phyloP scores from a whole-genome alignment of 2,888 invertebrate species.

The Abrostola triplasia region DNA sequence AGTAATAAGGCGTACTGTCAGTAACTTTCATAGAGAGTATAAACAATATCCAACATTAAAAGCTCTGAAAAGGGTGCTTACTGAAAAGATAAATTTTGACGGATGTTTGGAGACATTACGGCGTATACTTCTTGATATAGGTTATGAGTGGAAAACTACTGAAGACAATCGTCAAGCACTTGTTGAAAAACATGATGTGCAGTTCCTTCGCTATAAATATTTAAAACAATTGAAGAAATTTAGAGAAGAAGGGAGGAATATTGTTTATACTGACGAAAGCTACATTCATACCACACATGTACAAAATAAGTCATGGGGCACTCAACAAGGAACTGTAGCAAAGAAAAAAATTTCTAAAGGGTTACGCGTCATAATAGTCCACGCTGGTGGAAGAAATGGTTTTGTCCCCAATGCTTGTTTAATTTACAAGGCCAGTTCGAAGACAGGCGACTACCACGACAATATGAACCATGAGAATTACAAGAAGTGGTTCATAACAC shows the following conservation, averaged over 20 bases:
- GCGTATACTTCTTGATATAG: slow-evolving; percentile 26
- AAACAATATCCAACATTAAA: slow-evolving; percentile 55
- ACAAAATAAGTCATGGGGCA: slow-evolving; percentile 36
- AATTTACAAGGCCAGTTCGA: slow-evolving; percentile 45
- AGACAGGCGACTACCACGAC: slow-evolving; percentile 46
- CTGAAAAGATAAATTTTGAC: slow-evolving; percentile 2
- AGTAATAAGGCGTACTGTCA: too few species aligned
- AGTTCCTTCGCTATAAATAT: slow-evolving; percentile 42
- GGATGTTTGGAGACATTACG: slow-evolving; percentile 3
- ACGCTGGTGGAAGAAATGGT: slow-evolving; percentile 47
- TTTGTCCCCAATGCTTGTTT: slow-evolving; percentile 53
- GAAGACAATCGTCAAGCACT: slow-evolving; percentile 42
- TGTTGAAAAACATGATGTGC: slow-evolving; percentile 43
- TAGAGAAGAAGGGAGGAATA: slow-evolving; percentile 36
- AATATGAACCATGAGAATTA: slow-evolving; percentile 41
- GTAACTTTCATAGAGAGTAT: slow-evolving; percentile 58
- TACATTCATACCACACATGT: slow-evolving; percentile 41
- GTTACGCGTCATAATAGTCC: slow-evolving; percentile 45
- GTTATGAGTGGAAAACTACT: slow-evolving; percentile 47
- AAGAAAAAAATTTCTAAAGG: slow-evolving; percentile 43
- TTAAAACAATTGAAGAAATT: slow-evolving; percentile 39
- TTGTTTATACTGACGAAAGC: slow-evolving; percentile 52
- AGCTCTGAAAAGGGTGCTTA: slow-evolving; percentile 23
- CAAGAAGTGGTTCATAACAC: slow-evolving; percentile 3
- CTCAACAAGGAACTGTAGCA: too few species aligned